Percentiles rank a stretch among this genome's conserved stretches.
These are phyloP conservation scores for Diachrysia chrysitis DNA, from an alignment of 2,888 invertebrate genomes.

Conservation along the genomic window DNA sequence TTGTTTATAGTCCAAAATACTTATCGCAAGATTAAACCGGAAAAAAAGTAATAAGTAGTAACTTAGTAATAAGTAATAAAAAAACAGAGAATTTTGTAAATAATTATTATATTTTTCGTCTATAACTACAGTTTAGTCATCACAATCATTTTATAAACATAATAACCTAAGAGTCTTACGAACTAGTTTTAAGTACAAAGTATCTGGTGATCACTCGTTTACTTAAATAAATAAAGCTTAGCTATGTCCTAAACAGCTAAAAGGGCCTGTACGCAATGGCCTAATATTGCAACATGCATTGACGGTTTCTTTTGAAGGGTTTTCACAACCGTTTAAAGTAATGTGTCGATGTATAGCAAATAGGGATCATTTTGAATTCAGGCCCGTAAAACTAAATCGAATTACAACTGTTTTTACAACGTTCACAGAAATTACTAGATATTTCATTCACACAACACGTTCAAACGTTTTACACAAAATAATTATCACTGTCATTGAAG, in stretches of 20 bases:
- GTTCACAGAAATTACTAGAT: not conserved
- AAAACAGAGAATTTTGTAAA: slow-evolving; percentile 51
- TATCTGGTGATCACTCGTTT: slow-evolving; percentile 52
- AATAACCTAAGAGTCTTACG: slow-evolving; percentile 25
- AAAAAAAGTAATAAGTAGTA: too few relatives aligned
- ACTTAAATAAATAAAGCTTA: slow-evolving; percentile 79
- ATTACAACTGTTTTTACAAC: slow-evolving; percentile 2
- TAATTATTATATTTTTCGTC: slow-evolving; percentile 50
- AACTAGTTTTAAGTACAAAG: slow-evolving; percentile 38
- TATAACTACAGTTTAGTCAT: slow-evolving; percentile 60
- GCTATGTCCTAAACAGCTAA: slow-evolving; percentile 40
- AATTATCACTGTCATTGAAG: not conserved
- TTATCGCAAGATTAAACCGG: too few relatives aligned
- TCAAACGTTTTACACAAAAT: not conserved
- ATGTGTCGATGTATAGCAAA: not conserved
- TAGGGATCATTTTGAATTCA: slow-evolving; percentile 1
- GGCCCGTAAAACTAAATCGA: slow-evolving; percentile 11
- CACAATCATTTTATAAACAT: slow-evolving; percentile 54
- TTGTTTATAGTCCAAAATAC: too few relatives aligned
- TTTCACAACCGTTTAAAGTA: not conserved
- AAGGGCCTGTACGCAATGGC: slow-evolving; percentile 14
- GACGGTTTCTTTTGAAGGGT: not conserved
- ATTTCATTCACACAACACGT: not conserved
- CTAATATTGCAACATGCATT: not conserved
- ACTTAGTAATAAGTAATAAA: slow-evolving; percentile 11